Evolutionary conservation across 2,113 vertebrate genomes (phyloP), one percentile per base, ranked within the genome.

Genomic region (Scortum barcoo): DNA sequence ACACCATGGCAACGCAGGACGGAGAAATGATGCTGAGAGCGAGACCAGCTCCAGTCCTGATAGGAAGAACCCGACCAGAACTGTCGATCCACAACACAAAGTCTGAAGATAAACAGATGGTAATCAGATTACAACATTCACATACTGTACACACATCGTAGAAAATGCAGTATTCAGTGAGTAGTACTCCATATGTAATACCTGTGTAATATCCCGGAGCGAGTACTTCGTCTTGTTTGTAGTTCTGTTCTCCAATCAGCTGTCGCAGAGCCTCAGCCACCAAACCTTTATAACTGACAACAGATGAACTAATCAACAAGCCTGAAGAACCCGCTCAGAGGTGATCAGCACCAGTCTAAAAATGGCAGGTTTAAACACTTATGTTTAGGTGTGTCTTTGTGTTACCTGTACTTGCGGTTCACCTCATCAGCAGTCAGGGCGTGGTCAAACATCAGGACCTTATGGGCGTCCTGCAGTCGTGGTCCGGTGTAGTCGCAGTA

Each of bases 401-500:
- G 14, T 67, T 79, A 97, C 95, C 98, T 99, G 96, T 98, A 99
- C 88, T 98, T 98, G 78, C 96, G 95, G 91, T 98, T 97, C 91
- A 96, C 96, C 82, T 97, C 95, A 0, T 98, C 97, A 0, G 97
- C 96, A 0, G 95, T 97, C 78, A 98, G 96, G 0, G 96, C 96
- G 1, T 97, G 97, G 88, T 97, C 97, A n/a, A 98, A 98, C 96
- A 98, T 97, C 85, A 97, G 95, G 50, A 98, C 97, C 60, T 97
- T 96, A 91, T 97, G 96, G 19, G 91, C 83, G 0, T 94, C 96
- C 84, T 96, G 96, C 1, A 99, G 97, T 10, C 97, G 96, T 0
- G 97, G 97, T 1, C 97, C 97, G 0, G 81, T 93, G 93, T 98
- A 98, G 0, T 96, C 95, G 0, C 57, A 91, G 93, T 96, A 96